phyloP scores from a whole-genome alignment of 2,888 invertebrate species.

The Autographa pulchrina region DNA sequence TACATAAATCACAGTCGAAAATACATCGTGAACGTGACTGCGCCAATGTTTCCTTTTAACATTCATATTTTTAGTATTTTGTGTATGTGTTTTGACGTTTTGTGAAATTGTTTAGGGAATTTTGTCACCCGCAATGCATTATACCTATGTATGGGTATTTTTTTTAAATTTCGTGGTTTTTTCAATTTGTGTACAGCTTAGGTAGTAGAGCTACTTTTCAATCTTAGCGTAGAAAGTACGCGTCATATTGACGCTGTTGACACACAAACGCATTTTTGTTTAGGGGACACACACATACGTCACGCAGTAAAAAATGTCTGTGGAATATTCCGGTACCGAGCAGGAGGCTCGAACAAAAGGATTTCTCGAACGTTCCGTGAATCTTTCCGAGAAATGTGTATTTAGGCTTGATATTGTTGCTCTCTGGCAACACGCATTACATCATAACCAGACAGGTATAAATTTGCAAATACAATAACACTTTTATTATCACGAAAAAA shows the following conservation, averaged over 20 bases:
- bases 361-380: slow-evolving; percentile 76
- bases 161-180: not conserved
- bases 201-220: not conserved
- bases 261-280: slow-evolving; percentile 64
- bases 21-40: slow-evolving; percentile 59
- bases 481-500: slow-evolving; percentile 15
- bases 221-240: not conserved
- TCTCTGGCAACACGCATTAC: slow-evolving; percentile 21
- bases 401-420: slow-evolving; percentile 30
- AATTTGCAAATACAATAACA: slow-evolving; percentile 1
- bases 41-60: slow-evolving; percentile 38
- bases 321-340: slow-evolving; percentile 79
- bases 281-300: slow-evolving; percentile 65
- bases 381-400: slow-evolving; percentile 48
- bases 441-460: slow-evolving; percentile 27
- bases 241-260: slow-evolving; percentile 24
- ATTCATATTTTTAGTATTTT: slow-evolving; percentile 8
- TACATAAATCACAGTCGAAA: slow-evolving; percentile 49
- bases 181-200: not conserved
- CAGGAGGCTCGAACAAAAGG: slow-evolving; percentile 60
- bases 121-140: too few relatives aligned
- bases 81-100: slow-evolving; percentile 23
- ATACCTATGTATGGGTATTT: too few relatives aligned
- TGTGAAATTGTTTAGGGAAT: not conserved
- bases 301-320: slow-evolving; percentile 74